These are phyloP conservation scores for Acanthornis magna DNA, from an alignment of 2,797 vertebrate species.

Conservation along the genomic window DNA sequence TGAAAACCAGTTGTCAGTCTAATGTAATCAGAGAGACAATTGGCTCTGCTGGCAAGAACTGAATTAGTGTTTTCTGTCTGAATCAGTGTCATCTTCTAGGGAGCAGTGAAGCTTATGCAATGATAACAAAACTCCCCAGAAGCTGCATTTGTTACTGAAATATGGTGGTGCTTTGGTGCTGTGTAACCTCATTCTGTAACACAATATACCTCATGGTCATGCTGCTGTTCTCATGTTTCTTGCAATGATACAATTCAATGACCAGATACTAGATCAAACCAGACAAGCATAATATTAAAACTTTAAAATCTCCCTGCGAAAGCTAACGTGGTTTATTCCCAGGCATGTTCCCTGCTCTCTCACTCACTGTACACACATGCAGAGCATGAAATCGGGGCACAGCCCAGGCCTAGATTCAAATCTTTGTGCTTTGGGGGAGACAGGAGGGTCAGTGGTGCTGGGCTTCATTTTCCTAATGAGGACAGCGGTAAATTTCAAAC, in stretches of 20 bases:
- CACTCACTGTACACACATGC: background rate
- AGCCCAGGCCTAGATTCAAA: background rate
- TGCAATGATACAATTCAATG: constrained; percentile 57
- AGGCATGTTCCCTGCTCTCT: background rate
- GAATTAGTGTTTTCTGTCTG: constrained; percentile 65
- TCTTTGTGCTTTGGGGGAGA: background rate
- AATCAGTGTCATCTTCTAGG: constrained; percentile 63
- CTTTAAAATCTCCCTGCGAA: constrained; percentile 1
- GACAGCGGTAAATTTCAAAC: background rate
- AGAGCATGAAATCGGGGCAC: background rate
- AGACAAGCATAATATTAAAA: constrained; percentile 62
- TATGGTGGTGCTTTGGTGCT: constrained; percentile 70
- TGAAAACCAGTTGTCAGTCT: constrained; percentile 72
- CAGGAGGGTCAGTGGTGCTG: background rate
- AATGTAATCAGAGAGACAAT: constrained; percentile 74
- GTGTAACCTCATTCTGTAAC: constrained; percentile 68
- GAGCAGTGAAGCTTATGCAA: constrained; percentile 61
- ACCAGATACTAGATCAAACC: constrained; percentile 54
- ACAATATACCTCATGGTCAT: constrained; percentile 68
- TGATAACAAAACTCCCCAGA: constrained; percentile 71
- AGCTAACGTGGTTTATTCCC: background rate
- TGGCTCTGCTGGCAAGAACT: constrained; percentile 72
- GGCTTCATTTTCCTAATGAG: background rate
- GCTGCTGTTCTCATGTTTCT: constrained; percentile 57
- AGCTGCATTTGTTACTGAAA: constrained; percentile 70